These are phyloP conservation scores for Liposcelis brunnea DNA, from an alignment of 2,888 invertebrate genomes.

Conservation along the genomic window DNA sequence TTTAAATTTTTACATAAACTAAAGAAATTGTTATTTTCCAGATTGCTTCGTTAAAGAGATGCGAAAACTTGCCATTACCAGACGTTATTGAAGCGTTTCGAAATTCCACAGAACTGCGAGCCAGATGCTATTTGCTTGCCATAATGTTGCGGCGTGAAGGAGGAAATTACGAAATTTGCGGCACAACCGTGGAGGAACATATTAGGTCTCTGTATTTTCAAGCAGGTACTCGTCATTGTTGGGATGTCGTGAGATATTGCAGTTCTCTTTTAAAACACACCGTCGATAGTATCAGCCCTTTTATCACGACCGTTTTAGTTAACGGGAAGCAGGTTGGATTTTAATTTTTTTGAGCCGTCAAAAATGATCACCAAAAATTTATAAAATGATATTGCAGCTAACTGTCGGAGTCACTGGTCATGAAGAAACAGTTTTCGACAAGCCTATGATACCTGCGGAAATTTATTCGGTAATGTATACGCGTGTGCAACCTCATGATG, in stretches of 20 bases:
- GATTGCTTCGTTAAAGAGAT: constrained; percentile 28
- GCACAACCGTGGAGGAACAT: constrained; percentile 42
- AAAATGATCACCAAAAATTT: too few relatives aligned
- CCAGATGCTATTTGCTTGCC: constrained; percentile 68
- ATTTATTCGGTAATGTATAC: constrained; percentile 85
- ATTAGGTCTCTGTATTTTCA: constrained; percentile 57
- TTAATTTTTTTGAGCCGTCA: too few relatives aligned
- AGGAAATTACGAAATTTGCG: constrained; percentile 52
- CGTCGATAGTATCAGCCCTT: constrained; percentile 95
- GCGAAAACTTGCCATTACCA: constrained; percentile 43
- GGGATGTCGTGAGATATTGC: constrained; percentile 89
- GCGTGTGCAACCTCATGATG: constrained; percentile 74
- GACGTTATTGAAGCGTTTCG: constrained; percentile 60
- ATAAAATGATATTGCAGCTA: constrained; percentile 35
- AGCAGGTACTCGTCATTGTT: constrained; percentile 72
- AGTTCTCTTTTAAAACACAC: constrained; percentile 85
- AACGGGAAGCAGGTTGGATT: constrained; percentile 80
- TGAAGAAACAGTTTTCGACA: constrained; percentile 91
- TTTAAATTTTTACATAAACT: constrained; percentile 6
- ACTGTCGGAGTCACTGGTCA: constrained; percentile 90
- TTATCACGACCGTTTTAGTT: constrained; percentile 92
- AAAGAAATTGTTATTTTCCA: too few relatives aligned
- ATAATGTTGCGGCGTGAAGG: constrained; percentile 69
- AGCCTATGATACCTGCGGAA: constrained; percentile 92
- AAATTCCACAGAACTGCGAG: constrained; percentile 52